phyloP scores from a whole-genome alignment of 2,888 invertebrate genomes.

The Chorisops tibialis region DNA sequence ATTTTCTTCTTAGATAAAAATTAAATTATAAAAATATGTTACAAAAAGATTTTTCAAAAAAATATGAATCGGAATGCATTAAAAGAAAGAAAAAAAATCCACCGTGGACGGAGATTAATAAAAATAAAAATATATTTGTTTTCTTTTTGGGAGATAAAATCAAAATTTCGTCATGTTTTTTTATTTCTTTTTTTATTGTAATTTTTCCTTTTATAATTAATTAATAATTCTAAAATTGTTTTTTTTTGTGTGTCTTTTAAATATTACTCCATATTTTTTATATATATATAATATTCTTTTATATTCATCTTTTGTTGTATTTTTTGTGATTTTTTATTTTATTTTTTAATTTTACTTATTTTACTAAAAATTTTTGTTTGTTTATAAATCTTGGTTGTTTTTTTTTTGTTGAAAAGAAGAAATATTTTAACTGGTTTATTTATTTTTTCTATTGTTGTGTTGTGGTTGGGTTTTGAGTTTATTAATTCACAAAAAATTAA shows the following conservation, averaged over 20 bases:
- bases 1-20: slow-evolving; percentile 6
- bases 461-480: too few relatives aligned
- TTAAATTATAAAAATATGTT: not conserved
- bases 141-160: too few relatives aligned
- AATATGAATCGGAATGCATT: not conserved
- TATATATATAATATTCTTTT: not conserved
- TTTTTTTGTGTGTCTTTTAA: not conserved
- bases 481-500: not conserved
- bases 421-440: not conserved
- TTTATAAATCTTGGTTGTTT: not conserved
- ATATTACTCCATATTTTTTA: not conserved
- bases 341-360: not conserved
- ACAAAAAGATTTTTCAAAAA: not conserved
- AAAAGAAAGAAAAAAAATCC: too few relatives aligned
- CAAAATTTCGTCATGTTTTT: too few relatives aligned
- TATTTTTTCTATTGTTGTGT: not conserved
- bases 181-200: not conserved
- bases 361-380: not conserved
- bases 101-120: not conserved
- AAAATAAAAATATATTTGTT: not conserved
- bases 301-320: not conserved
- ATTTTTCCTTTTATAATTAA: not conserved
- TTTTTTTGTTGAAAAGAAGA: not conserved
- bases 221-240: not conserved
- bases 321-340: not conserved